Evolutionary conservation across 2,888 invertebrate genomes (phyloP).

Genomic region (Balanococcus diminutus): DNA sequence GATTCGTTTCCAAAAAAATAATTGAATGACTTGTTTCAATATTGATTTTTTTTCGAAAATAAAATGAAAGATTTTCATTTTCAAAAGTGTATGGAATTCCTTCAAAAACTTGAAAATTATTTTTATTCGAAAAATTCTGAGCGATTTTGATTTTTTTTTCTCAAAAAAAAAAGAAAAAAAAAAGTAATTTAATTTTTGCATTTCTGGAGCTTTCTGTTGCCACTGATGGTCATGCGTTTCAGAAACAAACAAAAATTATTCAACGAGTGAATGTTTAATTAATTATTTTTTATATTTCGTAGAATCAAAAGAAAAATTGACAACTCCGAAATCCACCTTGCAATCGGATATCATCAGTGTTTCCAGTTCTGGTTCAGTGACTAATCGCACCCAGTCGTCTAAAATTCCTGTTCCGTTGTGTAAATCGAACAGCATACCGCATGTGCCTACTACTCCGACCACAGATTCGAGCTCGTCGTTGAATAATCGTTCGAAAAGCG

Average conservation of each 20-base stretch:
- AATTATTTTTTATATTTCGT: not conserved
- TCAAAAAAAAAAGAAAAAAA: too few species aligned
- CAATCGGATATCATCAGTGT: not conserved
- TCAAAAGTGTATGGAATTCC: too few species aligned
- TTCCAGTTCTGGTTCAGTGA: conserved; percentile 24
- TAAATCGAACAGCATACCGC: conserved; percentile 43
- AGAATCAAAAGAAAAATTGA: not conserved
- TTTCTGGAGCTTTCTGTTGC: too few species aligned
- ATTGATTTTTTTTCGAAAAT: too few species aligned
- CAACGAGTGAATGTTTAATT: not conserved
- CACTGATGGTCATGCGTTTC: too few species aligned
- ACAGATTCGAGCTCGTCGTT: not conserved
- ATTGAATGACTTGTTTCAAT: too few species aligned
- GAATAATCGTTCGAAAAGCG: conserved; percentile 32
- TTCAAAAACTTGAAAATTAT: too few species aligned
- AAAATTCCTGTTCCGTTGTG: conserved; percentile 49
- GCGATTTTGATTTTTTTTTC: too few species aligned
- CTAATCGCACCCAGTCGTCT: not conserved
- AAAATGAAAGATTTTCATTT: too few species aligned
- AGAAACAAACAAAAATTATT: not conserved
- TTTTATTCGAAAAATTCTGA: too few species aligned
- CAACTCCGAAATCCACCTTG: not conserved
- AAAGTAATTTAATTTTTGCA: too few species aligned
- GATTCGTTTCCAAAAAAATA: too few species aligned
- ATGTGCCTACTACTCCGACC: not conserved